Evolutionary conservation across 1,140 invertebrate species (phyloP), one percentile per base, ranked within the genome.

Genomic region (Lucilia cuprina): DNA sequence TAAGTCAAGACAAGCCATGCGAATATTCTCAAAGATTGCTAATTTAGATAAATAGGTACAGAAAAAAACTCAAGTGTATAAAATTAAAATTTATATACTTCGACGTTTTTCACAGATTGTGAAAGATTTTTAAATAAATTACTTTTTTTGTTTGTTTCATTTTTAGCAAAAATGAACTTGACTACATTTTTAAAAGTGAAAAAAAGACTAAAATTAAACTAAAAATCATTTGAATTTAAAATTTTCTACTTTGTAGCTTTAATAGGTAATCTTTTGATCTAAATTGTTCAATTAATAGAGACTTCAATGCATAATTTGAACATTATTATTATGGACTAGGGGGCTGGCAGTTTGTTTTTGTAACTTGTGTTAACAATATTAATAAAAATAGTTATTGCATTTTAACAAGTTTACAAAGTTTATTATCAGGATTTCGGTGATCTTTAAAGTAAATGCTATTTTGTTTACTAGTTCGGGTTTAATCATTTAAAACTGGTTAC

Each of bases 1-100:
- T 25, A 4, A 41, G 9, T n/a, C 75, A 19, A 19, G 17, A 41
- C 41, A n/a, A 80, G n/a, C n/a, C 77, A 19, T 21, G 77, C 41
- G 41, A 21, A 12, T 80, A 80, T 80, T 50, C 21, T 21, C n/a
- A 80, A 80, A 80, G 77, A 80, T 80, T 80, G 77, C 77, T 49
- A 80, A 80, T 80, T 80, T 80, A 80, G 77, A 80, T 80, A 80
- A 49, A 80, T 12, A n/a, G n/a, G n/a, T n/a, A 19, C 7, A 10
- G 35, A 78, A n/a, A 41, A 9, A 78, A 14, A 47, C 35, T 80
- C 77, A 80, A 80, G 77, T 80, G 41, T 80, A 21, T 47, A 47
- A 80, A 80, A 80, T 80, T 80, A 49, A 80, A 80, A 80, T 80
- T 80, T 50, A 80, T 80, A 50, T 80, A 3, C 41, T 21, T 50